Conservation (phyloP, 2,888 invertebrate species). For the Monochamus alternatus region DNA sequence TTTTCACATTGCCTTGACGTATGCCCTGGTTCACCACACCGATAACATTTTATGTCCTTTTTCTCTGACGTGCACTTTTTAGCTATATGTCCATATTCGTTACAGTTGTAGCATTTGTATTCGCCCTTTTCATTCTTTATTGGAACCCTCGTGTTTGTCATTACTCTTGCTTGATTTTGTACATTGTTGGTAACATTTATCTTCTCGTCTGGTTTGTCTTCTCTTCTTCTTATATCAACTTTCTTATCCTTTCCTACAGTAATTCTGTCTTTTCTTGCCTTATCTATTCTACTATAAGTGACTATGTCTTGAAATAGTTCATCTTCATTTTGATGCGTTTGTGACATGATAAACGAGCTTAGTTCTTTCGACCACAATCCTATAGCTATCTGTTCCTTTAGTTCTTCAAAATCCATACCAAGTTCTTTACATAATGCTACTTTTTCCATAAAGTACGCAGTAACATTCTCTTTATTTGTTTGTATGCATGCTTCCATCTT, state of each 20-base stretch:
- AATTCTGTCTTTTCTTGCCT: constrained; percentile 1
- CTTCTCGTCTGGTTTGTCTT: too few species aligned
- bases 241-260: neutral
- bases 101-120: neutral
- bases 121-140: neutral
- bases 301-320: neutral
- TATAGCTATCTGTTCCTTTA: neutral
- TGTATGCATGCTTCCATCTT: neutral
- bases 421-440: neutral
- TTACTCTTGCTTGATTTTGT: too few species aligned
- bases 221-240: neutral
- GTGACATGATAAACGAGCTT: neutral
- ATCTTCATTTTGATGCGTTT: neutral
- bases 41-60: neutral
- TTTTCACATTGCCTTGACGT: neutral
- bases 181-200: neutral
- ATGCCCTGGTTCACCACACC: neutral
- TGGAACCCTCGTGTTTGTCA: neutral
- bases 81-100: neutral
- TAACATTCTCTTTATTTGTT: neutral
- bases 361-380: neutral
- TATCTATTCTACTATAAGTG: neutral
- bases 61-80: neutral
- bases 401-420: neutral
- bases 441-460: neutral